phyloP scores from a whole-genome alignment of 2,888 invertebrate genomes.

The Monopis laevigella region DNA sequence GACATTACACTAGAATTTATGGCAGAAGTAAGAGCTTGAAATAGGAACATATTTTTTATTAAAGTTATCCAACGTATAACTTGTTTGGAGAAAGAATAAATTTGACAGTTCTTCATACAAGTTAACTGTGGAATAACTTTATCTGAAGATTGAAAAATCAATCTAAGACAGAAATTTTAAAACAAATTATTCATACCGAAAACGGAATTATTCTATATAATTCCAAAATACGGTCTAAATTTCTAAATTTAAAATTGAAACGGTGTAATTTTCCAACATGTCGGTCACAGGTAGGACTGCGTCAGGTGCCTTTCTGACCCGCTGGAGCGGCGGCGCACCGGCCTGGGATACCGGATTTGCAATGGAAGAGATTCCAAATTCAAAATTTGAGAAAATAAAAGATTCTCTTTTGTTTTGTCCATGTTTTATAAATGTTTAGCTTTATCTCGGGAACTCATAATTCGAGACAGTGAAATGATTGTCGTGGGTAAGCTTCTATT shows the following conservation, averaged over 20 bases:
- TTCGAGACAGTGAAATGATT: no score
- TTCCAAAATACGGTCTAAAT: no score
- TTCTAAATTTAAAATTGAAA: slow-evolving; percentile 7
- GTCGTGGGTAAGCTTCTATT: no score
- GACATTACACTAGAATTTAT: no score
- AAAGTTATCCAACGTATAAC: neutral
- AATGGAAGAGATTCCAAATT: neutral
- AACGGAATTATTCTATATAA: no score
- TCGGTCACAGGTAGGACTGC: neutral
- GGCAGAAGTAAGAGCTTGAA: no score
- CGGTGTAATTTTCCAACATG: slow-evolving; percentile 8
- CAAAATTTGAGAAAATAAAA: neutral
- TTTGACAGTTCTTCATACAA: neutral
- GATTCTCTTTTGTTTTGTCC: no score
- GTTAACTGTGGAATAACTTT: neutral
- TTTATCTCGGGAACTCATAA: no score
- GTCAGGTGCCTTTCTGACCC: slow-evolving; percentile 7
- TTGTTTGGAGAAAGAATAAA: neutral
- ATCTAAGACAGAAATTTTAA: neutral
- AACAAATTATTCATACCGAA: no score
- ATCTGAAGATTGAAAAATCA: neutral
- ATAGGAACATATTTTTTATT: no score
- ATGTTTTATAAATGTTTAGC: no score
- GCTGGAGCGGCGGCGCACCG: slow-evolving; percentile 1
- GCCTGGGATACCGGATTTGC: neutral